Percentiles rank a stretch among this genome's conserved stretches.
These are phyloP conservation scores for Sminthurides bifidus DNA, from an alignment of 1,140 invertebrate genomes.

Conservation along the genomic window DNA sequence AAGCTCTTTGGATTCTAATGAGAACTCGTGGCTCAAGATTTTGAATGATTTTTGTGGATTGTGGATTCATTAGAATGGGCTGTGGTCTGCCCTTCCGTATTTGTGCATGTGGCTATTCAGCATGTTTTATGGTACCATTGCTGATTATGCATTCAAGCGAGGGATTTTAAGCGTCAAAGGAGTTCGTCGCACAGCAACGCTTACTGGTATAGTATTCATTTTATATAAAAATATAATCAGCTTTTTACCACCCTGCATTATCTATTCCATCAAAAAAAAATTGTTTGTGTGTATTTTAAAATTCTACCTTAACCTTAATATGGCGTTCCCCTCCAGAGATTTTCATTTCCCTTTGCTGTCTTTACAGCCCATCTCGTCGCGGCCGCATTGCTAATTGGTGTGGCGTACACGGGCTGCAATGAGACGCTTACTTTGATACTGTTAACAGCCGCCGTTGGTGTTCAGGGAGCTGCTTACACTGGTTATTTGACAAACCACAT, in stretches of 20 bases:
- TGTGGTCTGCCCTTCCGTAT: conserved; percentile 56
- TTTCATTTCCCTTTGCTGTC: too few relatives aligned
- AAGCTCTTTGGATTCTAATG: too few relatives aligned
- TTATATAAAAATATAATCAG: too few relatives aligned
- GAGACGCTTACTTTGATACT: conserved; percentile 54
- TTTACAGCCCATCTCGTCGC: conserved; percentile 52
- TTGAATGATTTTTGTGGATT: background rate
- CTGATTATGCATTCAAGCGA: too few relatives aligned
- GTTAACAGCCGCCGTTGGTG: conserved; percentile 55
- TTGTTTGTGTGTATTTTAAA: too few relatives aligned
- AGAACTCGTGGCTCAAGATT: background rate
- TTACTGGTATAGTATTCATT: too few relatives aligned
- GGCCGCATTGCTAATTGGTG: conserved; percentile 57
- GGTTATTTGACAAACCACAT: conserved; percentile 51
- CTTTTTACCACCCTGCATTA: too few relatives aligned
- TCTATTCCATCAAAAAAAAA: too few relatives aligned
- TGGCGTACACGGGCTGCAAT: conserved; percentile 64
- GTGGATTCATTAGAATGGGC: conserved; percentile 43
- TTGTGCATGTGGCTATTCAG: conserved; percentile 64
- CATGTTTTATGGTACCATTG: conserved; percentile 49
- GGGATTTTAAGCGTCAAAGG: too few relatives aligned
- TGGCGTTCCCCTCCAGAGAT: too few relatives aligned
- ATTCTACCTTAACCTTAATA: too few relatives aligned
- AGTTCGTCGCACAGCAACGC: too few relatives aligned
- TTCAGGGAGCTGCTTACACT: conserved; percentile 48